Percentiles rank a stretch among this genome's conserved stretches.
These are phyloP conservation scores for Imbricaverruca yamaguchii DNA, from an alignment of 2,888 invertebrate species.

Conservation along the genomic window DNA sequence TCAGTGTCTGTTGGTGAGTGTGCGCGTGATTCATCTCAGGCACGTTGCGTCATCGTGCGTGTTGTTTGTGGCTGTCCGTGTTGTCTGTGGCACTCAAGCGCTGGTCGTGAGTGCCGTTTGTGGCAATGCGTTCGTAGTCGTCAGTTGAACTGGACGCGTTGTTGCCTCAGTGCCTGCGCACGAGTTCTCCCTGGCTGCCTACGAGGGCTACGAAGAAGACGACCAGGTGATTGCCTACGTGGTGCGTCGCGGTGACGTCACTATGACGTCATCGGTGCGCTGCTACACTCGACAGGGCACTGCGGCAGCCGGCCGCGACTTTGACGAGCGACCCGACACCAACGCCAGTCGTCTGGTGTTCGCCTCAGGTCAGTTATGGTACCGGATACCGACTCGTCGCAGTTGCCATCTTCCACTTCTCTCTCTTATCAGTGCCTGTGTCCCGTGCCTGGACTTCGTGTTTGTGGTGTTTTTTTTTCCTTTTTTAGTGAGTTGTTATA, in stretches of 20 bases:
- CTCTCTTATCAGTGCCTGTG: too few relatives aligned
- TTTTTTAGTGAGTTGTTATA: too few relatives aligned
- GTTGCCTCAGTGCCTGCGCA: conserved; percentile 38
- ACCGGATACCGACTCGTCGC: neutral
- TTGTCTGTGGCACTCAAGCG: too few relatives aligned
- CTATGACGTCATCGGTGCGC: conserved; percentile 38
- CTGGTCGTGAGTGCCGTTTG: too few relatives aligned
- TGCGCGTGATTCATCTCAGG: too few relatives aligned
- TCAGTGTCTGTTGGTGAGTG: too few relatives aligned
- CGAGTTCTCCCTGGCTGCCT: conserved; percentile 38
- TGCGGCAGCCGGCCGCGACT: conserved; percentile 39
- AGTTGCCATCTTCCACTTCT: too few relatives aligned
- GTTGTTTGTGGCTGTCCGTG: too few relatives aligned
- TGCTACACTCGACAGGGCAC: conserved; percentile 42
- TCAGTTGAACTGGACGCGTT: neutral
- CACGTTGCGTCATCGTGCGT: too few relatives aligned
- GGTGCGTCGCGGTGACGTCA: conserved; percentile 39
- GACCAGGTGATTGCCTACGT: conserved; percentile 38
- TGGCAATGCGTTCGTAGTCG: too few relatives aligned
- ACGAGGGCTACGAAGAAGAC: conserved; percentile 39
- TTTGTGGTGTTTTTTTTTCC: too few relatives aligned
- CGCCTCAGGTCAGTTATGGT: conserved; percentile 36
- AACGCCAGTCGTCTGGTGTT: conserved; percentile 39
- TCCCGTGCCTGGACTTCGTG: too few relatives aligned
- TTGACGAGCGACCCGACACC: conserved; percentile 39